Base-by-base conservation (phyloP, 2,888 invertebrate genomes). In the Tanytarsus gracilentus region DNA sequence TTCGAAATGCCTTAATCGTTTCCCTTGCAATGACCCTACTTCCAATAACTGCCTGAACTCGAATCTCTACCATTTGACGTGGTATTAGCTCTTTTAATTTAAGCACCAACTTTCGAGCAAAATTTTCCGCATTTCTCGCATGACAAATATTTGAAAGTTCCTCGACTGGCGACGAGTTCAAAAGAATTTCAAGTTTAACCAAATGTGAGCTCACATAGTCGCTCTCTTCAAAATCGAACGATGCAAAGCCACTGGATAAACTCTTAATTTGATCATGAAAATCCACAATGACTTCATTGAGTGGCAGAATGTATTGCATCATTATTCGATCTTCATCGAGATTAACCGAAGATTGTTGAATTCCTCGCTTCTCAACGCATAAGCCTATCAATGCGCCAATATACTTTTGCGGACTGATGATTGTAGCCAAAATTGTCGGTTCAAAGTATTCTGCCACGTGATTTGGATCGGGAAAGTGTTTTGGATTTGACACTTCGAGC, bases 261-360 rank as follows among this genome's bases (percentile, higher is more conserved):
- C 88, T 85, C 73, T 98, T 98, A 2, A 97, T 75, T 3, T 80
- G 79, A 70, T 98, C 97, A 69, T 95, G 95, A 72, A 99, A 98
- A 72, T 98, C 96, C 7, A 95, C 75, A 11, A 98, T 85, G 25
- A 98, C 87, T 78, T 99, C 98, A 66, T 87, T 90, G 5, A 99
- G 75, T 0, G 98, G 98, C 55, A 99, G 73, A 33, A 85, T 75
- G 68, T 86, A 93, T 66, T 87, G 86, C 69, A 96, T 71, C 76
- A 97, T 79, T 0, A 93, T 76, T 69, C 92, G 81, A 29, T 81
- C 79, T 63, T 89, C 84, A 70, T 96, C 97, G 25, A 97, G 86
- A 63, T 88, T 85, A 61, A 72, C 80, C 1, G 85, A 79, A 0
- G 83, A 84, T 61, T 81, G 78, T 64, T 88, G 83, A 23, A 55